Percentiles rank a stretch among this genome's conserved stretches.
Evolutionary conservation across 1,140 invertebrate genomes (phyloP).

Genomic region (Carcinoscorpius rotundicauda): DNA sequence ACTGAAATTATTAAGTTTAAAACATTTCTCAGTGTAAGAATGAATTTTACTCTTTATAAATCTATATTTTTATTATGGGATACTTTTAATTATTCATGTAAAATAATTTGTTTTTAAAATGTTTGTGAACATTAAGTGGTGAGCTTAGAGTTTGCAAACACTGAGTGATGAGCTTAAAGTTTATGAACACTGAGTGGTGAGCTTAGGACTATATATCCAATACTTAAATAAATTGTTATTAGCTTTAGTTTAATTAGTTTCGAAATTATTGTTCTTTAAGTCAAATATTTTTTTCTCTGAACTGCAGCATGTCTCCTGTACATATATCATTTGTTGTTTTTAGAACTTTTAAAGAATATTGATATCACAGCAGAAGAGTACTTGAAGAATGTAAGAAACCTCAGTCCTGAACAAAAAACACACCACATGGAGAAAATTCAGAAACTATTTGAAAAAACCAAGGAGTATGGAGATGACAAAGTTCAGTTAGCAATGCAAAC

Average conservation of each 20-base stretch:
- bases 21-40: no score
- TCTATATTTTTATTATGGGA: no score
- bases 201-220: background rate
- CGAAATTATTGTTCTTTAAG: background rate
- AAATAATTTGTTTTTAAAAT: no score
- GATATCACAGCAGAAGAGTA: conserved; percentile 78
- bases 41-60: no score
- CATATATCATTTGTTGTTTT: background rate
- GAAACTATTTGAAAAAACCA: conserved; percentile 75
- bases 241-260: background rate
- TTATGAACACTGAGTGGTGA: no score
- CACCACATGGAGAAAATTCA: conserved; percentile 74
- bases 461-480: conserved; percentile 92
- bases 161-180: no score
- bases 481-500: conserved; percentile 95
- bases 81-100: no score
- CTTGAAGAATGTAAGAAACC: conserved; percentile 47
- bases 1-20: no score
- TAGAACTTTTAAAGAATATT: conserved; percentile 53
- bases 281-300: conserved; percentile 3
- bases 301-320: background rate
- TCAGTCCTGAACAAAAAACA: conserved; percentile 59
- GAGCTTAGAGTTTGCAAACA: no score
- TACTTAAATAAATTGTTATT: conserved; percentile 3
- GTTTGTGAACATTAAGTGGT: no score